Evolutionary conservation across 2,113 vertebrate genomes (phyloP), one percentile per base, ranked within the genome.

Genomic region (Calidris pygmaea): DNA sequence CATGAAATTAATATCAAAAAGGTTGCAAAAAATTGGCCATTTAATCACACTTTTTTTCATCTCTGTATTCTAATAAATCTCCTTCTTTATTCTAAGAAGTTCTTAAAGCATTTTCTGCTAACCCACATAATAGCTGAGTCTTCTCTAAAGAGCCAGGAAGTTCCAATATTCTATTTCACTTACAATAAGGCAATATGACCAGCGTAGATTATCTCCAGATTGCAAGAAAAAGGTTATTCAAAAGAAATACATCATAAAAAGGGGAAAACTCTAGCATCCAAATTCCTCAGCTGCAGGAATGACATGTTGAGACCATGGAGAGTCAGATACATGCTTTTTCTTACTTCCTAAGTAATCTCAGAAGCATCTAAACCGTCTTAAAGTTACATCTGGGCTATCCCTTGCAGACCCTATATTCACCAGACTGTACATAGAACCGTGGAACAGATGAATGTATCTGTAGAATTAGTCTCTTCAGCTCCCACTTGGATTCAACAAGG

Each of bases 231-330:
- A 13, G 0, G 6, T 10, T 65, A 1, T 43, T 86, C 14, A 66
- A 79, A 88, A 59, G 21, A 85, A 95, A 48, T 10, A 56, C 20
- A 48, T 37, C 2, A 26, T 7, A 60, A 75, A 71, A 65, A n/a
- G 2, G 0, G 2, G 9, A 10, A 14, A 76, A 58, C 7, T 66
- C 9, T 41, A 58, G 7, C 27, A 62, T 63, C 3, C 32, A 78
- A 67, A 93, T 59, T 47, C 14, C 15, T 59, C 27, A 53, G 6
- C 24, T 56, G 11, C 34, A 92, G 35, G 41, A 89, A 86, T 43
- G 14, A 35, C 10, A 70, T 1, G 7, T 66, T 70, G 34, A 0
- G 0, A 39, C 12, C 3, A 13, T 3, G 2, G 4, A 9, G 10
- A 63, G 19, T 55, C 4, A 82, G 32, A 35, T 12, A 43, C 20